A percentile compares a stretch with the other conserved stretches of the same genome.
phyloP scores from a whole-genome alignment of 92 coral and sea anemone species.

The Montipora capitata region DNA sequence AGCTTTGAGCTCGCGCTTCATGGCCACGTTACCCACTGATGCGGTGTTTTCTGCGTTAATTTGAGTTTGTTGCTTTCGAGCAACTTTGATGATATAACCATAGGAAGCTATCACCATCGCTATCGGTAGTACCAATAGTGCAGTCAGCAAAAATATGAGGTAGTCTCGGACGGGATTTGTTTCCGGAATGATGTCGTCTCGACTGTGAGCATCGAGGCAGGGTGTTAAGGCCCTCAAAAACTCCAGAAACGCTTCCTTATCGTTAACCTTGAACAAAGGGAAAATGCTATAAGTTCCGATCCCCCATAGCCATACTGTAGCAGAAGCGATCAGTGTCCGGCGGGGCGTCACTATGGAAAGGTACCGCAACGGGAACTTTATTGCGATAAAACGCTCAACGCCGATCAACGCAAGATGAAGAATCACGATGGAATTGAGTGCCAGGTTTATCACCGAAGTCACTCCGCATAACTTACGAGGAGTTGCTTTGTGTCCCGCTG shows the following conservation, averaged over 20 bases:
- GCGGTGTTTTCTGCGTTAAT: not conserved
- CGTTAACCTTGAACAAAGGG: not conserved
- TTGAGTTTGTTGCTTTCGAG: constrained; percentile 24
- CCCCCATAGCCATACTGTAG: constrained; percentile 36
- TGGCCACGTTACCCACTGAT: not conserved
- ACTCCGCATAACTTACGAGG: constrained; percentile 3
- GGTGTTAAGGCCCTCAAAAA: constrained; percentile 6
- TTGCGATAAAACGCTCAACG: constrained; percentile 43
- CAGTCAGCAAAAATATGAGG: constrained; percentile 13
- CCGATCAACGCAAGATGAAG: constrained; percentile 41
- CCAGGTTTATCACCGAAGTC: constrained; percentile 19
- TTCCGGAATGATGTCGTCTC: not conserved
- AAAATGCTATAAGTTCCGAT: not conserved
- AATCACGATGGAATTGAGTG: constrained; percentile 11
- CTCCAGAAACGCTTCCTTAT: not conserved
- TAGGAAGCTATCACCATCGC: constrained; percentile 7
- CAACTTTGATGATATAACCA: constrained; percentile 23
- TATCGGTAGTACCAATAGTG: constrained; percentile 17
- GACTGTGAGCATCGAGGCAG: not conserved
- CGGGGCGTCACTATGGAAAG: constrained; percentile 31
- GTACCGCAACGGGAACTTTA: constrained; percentile 41
- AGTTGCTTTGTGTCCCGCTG: not conserved
- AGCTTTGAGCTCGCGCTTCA: constrained; percentile 44
- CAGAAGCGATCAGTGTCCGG: constrained; percentile 18
- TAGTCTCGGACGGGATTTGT: constrained; percentile 10